These are phyloP conservation scores for Megathymus violae DNA, from an alignment of 1,140 invertebrate species.

Conservation along the genomic window DNA sequence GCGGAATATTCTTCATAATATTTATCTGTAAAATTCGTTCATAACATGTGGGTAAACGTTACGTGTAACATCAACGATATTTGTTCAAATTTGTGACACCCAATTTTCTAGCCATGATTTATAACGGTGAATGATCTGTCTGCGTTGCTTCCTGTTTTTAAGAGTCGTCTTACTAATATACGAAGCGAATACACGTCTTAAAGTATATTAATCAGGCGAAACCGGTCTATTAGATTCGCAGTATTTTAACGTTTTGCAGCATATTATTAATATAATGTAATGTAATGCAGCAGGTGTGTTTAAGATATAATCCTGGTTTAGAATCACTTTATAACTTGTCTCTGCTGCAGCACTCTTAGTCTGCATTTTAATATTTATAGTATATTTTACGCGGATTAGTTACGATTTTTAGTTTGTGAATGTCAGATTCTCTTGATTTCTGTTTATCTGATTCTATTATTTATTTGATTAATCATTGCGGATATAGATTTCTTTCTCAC, in stretches of 20 bases:
- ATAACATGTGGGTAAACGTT: slow-evolving; percentile 1
- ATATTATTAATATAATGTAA: slow-evolving; percentile 2
- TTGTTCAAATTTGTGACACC: slow-evolving; percentile 20
- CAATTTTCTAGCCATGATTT: slow-evolving; percentile 17
- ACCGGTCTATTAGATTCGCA: slow-evolving; percentile 13
- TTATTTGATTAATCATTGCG: no score
- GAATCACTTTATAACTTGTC: slow-evolving; percentile 11
- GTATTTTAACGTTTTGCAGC: slow-evolving; percentile 12
- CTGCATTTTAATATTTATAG: not conserved
- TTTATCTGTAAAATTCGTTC: slow-evolving; percentile 8
- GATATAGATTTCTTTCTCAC: no score
- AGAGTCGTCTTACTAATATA: slow-evolving; percentile 18
- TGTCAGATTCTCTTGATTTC: no score
- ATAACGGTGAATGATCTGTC: slow-evolving; percentile 27
- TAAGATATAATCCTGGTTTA: slow-evolving; percentile 6
- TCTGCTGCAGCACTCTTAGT: no score
- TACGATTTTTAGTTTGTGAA: slow-evolving; percentile 8
- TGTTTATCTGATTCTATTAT: no score
- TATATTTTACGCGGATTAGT: not conserved
- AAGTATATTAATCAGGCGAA: slow-evolving; percentile 2
- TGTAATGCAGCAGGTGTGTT: slow-evolving; percentile 4
- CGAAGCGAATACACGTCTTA: not conserved
- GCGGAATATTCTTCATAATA: slow-evolving; percentile 24
- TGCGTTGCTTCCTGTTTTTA: slow-evolving; percentile 21
- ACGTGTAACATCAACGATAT: slow-evolving; percentile 11